Percentiles rank a stretch among this genome's conserved stretches.
These are phyloP conservation scores for Petromus typicus DNA, from an alignment of 2,113 vertebrate genomes.

Conservation along the genomic window DNA sequence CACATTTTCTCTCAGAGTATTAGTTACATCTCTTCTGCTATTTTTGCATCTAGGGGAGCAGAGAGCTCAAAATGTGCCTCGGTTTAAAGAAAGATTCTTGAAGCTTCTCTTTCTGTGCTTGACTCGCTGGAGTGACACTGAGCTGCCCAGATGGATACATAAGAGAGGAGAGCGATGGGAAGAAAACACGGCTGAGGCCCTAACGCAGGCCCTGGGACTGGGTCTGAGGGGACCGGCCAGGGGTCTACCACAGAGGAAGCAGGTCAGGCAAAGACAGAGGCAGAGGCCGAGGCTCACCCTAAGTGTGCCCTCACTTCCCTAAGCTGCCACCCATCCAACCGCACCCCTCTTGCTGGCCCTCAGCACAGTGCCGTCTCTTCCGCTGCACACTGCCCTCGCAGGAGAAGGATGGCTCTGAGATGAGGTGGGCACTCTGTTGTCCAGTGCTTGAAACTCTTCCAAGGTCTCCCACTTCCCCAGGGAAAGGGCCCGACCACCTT, in stretches of 20 bases:
- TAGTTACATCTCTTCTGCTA: slow-evolving; percentile 54
- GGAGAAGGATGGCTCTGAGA: neutral
- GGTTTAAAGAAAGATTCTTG: slow-evolving; percentile 40
- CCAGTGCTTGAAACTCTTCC: neutral
- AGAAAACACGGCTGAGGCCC: neutral
- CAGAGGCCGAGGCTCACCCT: neutral
- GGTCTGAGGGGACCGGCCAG: neutral
- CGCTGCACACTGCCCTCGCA: rapidly evolving
- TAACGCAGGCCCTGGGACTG: neutral
- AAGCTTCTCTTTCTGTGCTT: slow-evolving; percentile 32
- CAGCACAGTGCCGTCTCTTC: neutral
- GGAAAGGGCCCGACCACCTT: neutral
- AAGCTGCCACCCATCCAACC: too few relatives aligned
- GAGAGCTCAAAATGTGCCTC: slow-evolving; percentile 18
- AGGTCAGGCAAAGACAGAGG: neutral
- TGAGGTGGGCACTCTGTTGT: neutral
- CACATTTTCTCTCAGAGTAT: slow-evolving; percentile 60
- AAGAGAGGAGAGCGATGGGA: neutral
- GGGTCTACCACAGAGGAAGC: neutral
- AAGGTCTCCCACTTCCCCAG: neutral
- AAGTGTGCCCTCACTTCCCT: neutral
- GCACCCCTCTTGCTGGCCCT: rapidly evolving
- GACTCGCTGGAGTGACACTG: slow-evolving; percentile 2
- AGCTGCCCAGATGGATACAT: slow-evolving; percentile 22
- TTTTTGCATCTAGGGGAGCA: slow-evolving; percentile 47